Evolutionary conservation across 2,113 vertebrate species (phyloP).

Genomic region (Tragelaphus buxtoni): DNA sequence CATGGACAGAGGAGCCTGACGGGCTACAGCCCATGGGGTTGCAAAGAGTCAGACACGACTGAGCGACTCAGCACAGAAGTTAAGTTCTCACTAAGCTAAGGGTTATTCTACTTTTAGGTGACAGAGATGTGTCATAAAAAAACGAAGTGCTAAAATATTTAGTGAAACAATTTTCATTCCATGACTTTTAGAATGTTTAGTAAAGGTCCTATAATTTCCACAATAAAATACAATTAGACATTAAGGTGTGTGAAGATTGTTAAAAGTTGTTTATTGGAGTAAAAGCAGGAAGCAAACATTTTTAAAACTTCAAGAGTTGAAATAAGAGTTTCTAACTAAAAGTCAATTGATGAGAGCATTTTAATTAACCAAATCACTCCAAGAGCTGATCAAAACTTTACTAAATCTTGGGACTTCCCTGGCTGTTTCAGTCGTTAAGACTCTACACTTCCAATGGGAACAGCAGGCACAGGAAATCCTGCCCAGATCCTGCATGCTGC

Average conservation of each 20-base stretch:
- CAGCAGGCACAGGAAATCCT: background rate
- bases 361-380: background rate
- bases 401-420: background rate
- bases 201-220: background rate
- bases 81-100: background rate
- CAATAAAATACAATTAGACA: background rate
- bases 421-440: background rate
- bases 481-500: background rate
- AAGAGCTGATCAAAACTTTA: background rate
- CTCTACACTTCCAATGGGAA: background rate
- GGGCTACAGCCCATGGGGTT: background rate
- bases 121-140: background rate
- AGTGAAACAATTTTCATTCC: background rate
- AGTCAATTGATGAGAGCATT: background rate
- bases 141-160: background rate
- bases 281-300: background rate
- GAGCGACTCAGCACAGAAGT: background rate
- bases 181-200: background rate
- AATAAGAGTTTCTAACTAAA: background rate
- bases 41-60: background rate
- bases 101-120: background rate
- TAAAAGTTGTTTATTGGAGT: conserved; percentile 10
- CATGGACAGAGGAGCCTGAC: background rate
- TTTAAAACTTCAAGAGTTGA: background rate
- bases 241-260: background rate